A percentile compares a stretch with the other conserved stretches of the same genome.
Conservation (phyloP, 2,888 invertebrate species). For the Morpho achilles region DNA sequence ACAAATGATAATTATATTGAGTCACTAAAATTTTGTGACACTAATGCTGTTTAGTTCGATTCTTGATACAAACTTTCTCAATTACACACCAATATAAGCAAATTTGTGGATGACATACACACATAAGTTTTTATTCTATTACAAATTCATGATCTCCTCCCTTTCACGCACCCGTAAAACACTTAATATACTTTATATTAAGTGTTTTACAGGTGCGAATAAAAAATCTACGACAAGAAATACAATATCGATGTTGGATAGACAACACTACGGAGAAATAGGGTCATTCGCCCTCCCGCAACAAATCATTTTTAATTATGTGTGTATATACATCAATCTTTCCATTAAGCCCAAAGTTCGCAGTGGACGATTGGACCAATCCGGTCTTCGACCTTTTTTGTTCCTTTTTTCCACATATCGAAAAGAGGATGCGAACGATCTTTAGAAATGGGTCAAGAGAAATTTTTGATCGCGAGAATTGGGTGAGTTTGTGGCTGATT, state of each 20-base stretch:
- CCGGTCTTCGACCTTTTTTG: slow-evolving; percentile 52
- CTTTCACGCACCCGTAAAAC: no score
- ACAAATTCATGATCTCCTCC: no score
- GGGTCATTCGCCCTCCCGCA: slow-evolving; percentile 70
- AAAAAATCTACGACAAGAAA: not conserved
- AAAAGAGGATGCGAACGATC: slow-evolving; percentile 43
- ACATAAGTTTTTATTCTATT: no score
- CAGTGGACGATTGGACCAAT: slow-evolving; percentile 42
- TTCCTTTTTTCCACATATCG: slow-evolving; percentile 34
- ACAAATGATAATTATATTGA: no score
- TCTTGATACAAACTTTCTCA: no score
- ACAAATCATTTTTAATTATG: slow-evolving; percentile 77
- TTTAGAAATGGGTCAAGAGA: slow-evolving; percentile 63
- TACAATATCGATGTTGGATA: slow-evolving; percentile 23
- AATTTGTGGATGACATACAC: no score
- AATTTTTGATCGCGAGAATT: slow-evolving; percentile 49
- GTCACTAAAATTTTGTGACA: no score
- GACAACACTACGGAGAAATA: slow-evolving; percentile 56
- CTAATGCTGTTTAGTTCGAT: no score
- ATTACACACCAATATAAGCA: no score
- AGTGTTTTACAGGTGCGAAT: not conserved
- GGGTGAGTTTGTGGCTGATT: slow-evolving; percentile 54
- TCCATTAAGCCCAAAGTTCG: slow-evolving; percentile 53
- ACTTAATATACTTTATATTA: no score
- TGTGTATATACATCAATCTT: slow-evolving; percentile 65